Evolutionary conservation across 2,888 invertebrate species (phyloP), one percentile per base, ranked within the genome.

Genomic region (Heteromyza rotundicornis): DNA sequence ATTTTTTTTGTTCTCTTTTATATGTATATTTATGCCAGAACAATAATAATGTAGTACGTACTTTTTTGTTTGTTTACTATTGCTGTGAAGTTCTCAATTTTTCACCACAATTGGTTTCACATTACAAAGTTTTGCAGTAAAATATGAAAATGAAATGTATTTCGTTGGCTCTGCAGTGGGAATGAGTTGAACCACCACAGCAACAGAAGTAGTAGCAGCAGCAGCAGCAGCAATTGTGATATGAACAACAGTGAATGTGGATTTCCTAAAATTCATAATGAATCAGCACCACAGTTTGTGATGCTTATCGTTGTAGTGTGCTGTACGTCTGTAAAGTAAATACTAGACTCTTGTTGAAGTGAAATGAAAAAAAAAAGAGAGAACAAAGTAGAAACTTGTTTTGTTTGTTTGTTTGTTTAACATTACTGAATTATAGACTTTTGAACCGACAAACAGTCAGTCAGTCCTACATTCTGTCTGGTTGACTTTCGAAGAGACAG

Each of bases 61-160:
- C 2, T n/a, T 40, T 7, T 40, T 40, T 40, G 10, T 40, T 7
- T 40, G n/a, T 10, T 40, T 40, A n/a, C 16, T 40, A 3, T 40
- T 40, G 10, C 14, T 40, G 8, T 40, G 10, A 40, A 40, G 40
- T 40, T 40, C 14, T n/a, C 40, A 40, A n/a, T 47, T 3, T 47
- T 40, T 40, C 40, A n/a, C 40, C 40, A 40, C 40, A 40, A 40
- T 40, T 40, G 40, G 40, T 20, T 47, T 17, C 47, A 47, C 47
- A 47, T 47, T 47, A 47, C 47, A 47, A 47, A 17, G 17, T 47
- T 47, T 47, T 5, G 47, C 40, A 40, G 27, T 7, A 7, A 40
- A 40, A 40, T 7, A 40, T 47, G 17, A 19, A 47, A n/a, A 20
- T 20, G 7, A 17, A 47, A 10, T 40, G 16, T 20, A 5, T 20